Base-by-base conservation (phyloP, 2,113 vertebrate genomes). In the Sphaerodactylus townsendi region DNA sequence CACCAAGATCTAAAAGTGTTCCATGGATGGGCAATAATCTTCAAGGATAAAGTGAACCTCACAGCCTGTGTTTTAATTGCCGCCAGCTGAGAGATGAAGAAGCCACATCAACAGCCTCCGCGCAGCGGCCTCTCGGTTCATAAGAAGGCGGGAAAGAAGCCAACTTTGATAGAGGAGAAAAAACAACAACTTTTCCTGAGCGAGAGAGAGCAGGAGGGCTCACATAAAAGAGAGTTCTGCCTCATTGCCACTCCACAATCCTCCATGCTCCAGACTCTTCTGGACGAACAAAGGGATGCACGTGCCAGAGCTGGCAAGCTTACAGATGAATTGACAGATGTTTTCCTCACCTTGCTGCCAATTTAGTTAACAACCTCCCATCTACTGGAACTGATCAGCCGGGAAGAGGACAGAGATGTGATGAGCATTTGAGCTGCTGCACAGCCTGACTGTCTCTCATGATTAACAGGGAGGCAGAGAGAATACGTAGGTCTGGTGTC, bases 371-470 rank as follows among this genome's bases (percentile, higher is more conserved):
- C 0, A 19, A n/a, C 69, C 5, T 72, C 33, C 39, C 41, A 56
- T 25, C 77, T 62, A 30, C 2, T 0, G 74, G 23, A 76, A 75
- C 71, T 3, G 1, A 59, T 30, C 64, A 39, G 64, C 21, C 50
- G 10, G 33, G 56, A 77, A 69, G 66, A 0, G 35, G 77, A 65
- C 2, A 11, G 62, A 17, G 0, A 4, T 48, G 56, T 48, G 30
- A 66, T 0, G 68, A 86, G 56, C 0, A 0, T 25, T 3, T 10
- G 35, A 82, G 5, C 10, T 46, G 37, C 1, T 56, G 65, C 4
- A 41, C 48, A 39, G 71, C 77, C 0, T 0, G 19, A 19, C 0
- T 0, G 17, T 21, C 46, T 50, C 56, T 75, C 0, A 0, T 68
- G 72, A 30, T 41, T 56, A n/a, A 84, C 35, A 0, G 1, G 35